A percentile compares a stretch with the other conserved stretches of the same genome.
Evolutionary conservation across 1,140 invertebrate genomes (phyloP).

Genomic region (Caerostris extrusa): DNA sequence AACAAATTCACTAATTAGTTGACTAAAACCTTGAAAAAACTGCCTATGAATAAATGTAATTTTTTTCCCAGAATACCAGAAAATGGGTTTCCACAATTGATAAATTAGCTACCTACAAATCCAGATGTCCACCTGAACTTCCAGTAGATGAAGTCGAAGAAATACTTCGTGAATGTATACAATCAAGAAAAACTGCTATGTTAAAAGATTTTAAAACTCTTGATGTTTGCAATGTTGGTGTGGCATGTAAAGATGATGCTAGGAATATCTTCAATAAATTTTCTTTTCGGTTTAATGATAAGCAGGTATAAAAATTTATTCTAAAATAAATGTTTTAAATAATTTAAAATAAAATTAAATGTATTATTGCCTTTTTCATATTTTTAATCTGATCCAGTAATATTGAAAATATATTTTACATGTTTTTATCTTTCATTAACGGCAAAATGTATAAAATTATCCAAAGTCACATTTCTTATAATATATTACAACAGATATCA

Average conservation of each 20-base stretch:
- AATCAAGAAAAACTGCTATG: slow-evolving; percentile 54
- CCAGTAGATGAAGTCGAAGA: slow-evolving; percentile 63
- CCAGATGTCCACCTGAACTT: slow-evolving; percentile 51
- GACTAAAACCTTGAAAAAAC: too few relatives aligned
- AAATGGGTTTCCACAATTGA: slow-evolving; percentile 65
- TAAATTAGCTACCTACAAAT: slow-evolving; percentile 64
- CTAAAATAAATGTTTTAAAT: too few relatives aligned
- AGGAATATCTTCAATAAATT: slow-evolving; percentile 54
- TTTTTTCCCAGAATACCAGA: slow-evolving; percentile 29
- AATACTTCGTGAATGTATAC: slow-evolving; percentile 52
- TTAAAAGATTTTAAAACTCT: slow-evolving; percentile 67
- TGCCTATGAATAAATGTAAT: background rate
- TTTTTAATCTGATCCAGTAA: too few relatives aligned
- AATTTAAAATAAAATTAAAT: too few relatives aligned
- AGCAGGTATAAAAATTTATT: slow-evolving; percentile 40
- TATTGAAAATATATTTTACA: too few relatives aligned
- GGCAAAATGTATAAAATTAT: too few relatives aligned
- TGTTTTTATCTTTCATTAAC: too few relatives aligned
- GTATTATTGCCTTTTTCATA: too few relatives aligned
- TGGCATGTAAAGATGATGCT: slow-evolving; percentile 68
- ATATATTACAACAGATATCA: too few relatives aligned
- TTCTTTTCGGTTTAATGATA: slow-evolving; percentile 64
- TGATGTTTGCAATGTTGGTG: slow-evolving; percentile 69
- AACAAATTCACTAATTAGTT: too few relatives aligned
- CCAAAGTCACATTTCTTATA: too few relatives aligned